Base-by-base conservation (phyloP, 2,797 vertebrate genomes). In the Atherinosoma microstoma region DNA sequence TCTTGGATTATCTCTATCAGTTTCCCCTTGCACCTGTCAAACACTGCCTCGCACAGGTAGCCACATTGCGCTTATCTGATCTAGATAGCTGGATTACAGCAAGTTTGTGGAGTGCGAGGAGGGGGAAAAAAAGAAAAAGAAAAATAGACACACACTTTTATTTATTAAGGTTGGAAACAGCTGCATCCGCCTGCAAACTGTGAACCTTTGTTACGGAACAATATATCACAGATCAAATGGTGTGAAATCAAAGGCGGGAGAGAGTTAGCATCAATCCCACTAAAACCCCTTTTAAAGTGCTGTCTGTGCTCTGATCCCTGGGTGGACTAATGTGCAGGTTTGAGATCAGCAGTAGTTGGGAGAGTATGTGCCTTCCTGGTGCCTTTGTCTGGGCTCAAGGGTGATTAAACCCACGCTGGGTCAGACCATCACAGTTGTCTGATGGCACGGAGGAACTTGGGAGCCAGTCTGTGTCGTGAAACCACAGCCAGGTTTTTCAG, bases 21-120 rank as follows among this genome's bases (percentile, higher is more conserved):
- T 91, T 94, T 92, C 93, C 93, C 93, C 92, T 94, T 91, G 94
- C 95, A 97, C 94, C 95, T 97, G 96, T 96, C 96, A 96, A 96
- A 94, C 81, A 82, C 93, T 89, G 91, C 92, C 93, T 95, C 82
- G 94, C 87, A 92, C 93, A 96, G 94, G 95, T 95, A 96, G 96
- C 95, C 92, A 90, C 89, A 92, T 89, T 84, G 34, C 75, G 80
- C 93, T 95, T 96, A 97, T 95, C 96, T 96, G 93, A 96, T 93
- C 94, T 78, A 93, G 90, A 95, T 94, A 94, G 91, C 94, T 89
- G 94, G 93, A 97, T 96, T 96, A 96, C 83, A 81, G 83, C 58
- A 70, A 84, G 85, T 86, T 84, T 87, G 83, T 83, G 20, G 90
- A 89, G 83, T 78, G 91, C 84, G 91, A 85, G 89, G 91, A 78